These are phyloP conservation scores for Tiaroga cobitis DNA, from an alignment of 2,797 vertebrate species.

Conservation along the genomic window DNA sequence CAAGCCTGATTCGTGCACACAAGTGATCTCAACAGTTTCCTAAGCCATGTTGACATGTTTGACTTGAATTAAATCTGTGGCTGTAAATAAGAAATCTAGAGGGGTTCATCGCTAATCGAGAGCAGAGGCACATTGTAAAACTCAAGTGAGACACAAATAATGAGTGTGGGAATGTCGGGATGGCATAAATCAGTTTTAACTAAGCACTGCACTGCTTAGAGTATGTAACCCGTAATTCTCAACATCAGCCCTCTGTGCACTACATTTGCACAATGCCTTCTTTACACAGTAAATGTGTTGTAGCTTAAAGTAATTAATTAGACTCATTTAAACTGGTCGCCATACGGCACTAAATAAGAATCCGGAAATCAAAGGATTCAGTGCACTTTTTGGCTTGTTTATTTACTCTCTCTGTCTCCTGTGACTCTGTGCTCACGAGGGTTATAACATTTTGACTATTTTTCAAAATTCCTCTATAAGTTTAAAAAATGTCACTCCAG, in stretches of 20 bases:
- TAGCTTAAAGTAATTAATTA: background rate
- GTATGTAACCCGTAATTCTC: conserved; percentile 8
- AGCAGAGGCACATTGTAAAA: conserved; percentile 39
- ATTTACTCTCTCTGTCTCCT: conserved; percentile 10
- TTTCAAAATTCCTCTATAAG: too few species aligned
- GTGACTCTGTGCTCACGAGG: conserved; percentile 1
- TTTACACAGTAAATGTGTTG: conserved; percentile 11
- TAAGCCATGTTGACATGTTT: conserved; percentile 56
- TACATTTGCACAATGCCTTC: background rate
- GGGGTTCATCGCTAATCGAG: conserved; percentile 35
- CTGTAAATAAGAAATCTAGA: conserved; percentile 43
- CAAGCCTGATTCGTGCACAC: conserved; percentile 54
- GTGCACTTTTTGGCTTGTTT: background rate
- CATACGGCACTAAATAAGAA: background rate
- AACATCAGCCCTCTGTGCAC: background rate
- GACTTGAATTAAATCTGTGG: conserved; percentile 48
- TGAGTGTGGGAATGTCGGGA: conserved; percentile 29
- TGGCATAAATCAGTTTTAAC: conserved; percentile 26
- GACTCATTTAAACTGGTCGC: background rate
- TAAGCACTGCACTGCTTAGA: conserved; percentile 11
- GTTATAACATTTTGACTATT: background rate
- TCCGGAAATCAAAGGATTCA: conserved; percentile 1
- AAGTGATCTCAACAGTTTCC: conserved; percentile 48
- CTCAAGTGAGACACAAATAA: conserved; percentile 27
- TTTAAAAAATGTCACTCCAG: background rate